These are phyloP conservation scores for Spondyliosoma cantharus DNA, from an alignment of 2,797 vertebrate species.

Conservation along the genomic window DNA sequence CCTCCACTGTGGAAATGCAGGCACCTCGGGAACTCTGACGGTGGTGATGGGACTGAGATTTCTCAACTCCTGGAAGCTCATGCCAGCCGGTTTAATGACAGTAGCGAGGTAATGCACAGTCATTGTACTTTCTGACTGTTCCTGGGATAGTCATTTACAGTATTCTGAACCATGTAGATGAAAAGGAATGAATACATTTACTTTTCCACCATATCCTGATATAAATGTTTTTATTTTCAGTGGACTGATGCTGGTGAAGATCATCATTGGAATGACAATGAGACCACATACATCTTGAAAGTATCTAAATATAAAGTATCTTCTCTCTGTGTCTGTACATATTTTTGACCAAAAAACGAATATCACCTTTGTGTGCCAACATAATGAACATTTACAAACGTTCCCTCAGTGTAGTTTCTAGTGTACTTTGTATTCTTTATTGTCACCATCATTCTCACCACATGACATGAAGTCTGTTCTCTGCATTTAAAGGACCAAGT, in stretches of 20 bases:
- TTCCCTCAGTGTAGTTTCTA: background rate
- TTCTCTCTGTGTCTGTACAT: background rate
- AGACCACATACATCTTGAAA: constrained; percentile 76
- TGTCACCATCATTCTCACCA: no score
- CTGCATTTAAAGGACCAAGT: no score
- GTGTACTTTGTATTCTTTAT: no score
- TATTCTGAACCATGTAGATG: background rate
- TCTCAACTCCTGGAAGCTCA: constrained; percentile 90
- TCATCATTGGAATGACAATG: constrained; percentile 80
- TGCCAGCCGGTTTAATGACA: constrained; percentile 93
- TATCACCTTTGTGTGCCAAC: background rate
- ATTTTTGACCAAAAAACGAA: background rate
- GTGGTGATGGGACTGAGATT: constrained; percentile 93
- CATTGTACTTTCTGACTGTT: background rate
- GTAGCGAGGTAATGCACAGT: constrained; percentile 83
- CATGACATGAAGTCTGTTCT: no score
- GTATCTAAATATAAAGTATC: background rate
- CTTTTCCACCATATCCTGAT: background rate
- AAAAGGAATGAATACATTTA: background rate
- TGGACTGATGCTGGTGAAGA: constrained; percentile 88
- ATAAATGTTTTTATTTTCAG: constrained; percentile 79
- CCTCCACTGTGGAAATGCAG: constrained; percentile 72
- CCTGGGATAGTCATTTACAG: background rate
- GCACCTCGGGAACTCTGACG: constrained; percentile 88
- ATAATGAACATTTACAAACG: background rate